Evolutionary conservation across 2,797 vertebrate genomes (phyloP), one percentile per base, ranked within the genome.

Genomic region (Apodemus agrarius): DNA sequence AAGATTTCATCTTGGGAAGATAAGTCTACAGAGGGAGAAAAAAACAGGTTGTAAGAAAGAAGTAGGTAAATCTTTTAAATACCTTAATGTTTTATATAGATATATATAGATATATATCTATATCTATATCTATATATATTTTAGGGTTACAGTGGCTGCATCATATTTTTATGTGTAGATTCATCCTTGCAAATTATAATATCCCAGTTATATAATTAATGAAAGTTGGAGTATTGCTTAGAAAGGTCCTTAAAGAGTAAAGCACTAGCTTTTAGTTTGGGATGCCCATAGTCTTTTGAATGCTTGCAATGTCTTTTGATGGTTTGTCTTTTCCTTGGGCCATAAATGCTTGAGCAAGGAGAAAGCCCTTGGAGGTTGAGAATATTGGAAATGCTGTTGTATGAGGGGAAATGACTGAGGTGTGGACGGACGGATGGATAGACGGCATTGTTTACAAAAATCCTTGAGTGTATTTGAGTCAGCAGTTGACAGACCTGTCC

Each of bases 261-360:
- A 89, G 95, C 49, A 54, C 61, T 89, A 63, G 79, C 16, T 85
- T 82, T 95, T 61, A 54, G 40, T 74, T 54, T 93, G 74, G n/a
- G 81, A 40, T 94, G 17, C 95, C 81, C 17, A 5, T 95, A 89
- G 81, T 69, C 37, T 92, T 21, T 76, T 95, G 74, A 74, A 40
- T 93, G 37, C 65, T 95, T 97, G 82, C 52, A 91, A 40, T 46
- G 83, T 96, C 54, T 59, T 97, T 97, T 88, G 91, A 91, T 80
- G 89, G 63, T 92, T 97, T 97, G 14, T 86, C n/a, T 93, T 8
- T 95, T 97, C 85, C 57, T 86, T 96, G 63, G 67, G 54, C 46
- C 69, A 69, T 92, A 96, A 96, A 24, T 94, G 85, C n/a, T 72
- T 91, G 65, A 75, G 69, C 46, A 90, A 90, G 3, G 86, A 95